phyloP scores from a whole-genome alignment of 1,140 invertebrate species.

The Pantala flavescens region DNA sequence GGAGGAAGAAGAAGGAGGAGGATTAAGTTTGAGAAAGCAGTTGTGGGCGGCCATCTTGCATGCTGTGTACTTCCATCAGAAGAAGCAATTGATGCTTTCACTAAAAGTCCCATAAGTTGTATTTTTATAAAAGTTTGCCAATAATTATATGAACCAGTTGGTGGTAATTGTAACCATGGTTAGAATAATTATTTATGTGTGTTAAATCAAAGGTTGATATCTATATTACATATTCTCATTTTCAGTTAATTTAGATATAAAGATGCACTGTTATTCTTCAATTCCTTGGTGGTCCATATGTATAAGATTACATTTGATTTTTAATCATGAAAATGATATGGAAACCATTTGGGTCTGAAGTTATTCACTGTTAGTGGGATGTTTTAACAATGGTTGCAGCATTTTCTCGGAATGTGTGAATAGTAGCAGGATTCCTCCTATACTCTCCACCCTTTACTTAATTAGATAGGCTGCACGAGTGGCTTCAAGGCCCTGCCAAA shows the following conservation, averaged over 20 bases:
- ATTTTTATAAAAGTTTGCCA: too few relatives aligned
- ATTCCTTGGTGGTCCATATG: too few relatives aligned
- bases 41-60: neutral
- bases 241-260: too few relatives aligned
- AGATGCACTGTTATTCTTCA: too few relatives aligned
- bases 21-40: neutral
- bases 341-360: neutral
- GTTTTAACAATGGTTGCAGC: neutral
- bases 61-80: neutral
- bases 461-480: neutral
- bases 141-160: too few relatives aligned
- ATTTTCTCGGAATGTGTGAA: slow-evolving; percentile 6
- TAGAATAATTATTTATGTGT: too few relatives aligned
- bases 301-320: too few relatives aligned
- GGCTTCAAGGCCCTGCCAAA: neutral
- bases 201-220: too few relatives aligned
- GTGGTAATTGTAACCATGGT: too few relatives aligned
- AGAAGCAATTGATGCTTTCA: neutral
- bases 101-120: neutral
- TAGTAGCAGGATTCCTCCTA: slow-evolving; percentile 1
- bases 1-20: slow-evolving; percentile 11
- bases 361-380: neutral
- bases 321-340: too few relatives aligned
- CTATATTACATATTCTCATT: too few relatives aligned
- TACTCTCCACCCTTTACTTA: neutral